phyloP scores from a whole-genome alignment of 2,888 invertebrate species.

The Diachrysia chrysitis region DNA sequence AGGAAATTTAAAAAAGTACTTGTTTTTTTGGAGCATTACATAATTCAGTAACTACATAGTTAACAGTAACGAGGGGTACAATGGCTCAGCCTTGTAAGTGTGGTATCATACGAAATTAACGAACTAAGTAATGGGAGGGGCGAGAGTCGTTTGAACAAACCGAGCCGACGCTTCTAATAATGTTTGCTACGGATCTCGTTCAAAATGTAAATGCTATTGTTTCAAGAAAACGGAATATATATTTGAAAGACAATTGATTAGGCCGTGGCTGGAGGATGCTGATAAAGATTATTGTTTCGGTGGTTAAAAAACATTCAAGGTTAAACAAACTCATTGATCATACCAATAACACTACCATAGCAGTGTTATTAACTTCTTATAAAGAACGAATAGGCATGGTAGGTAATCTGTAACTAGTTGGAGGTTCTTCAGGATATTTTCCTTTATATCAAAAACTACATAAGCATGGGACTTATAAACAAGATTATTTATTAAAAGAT shows the following conservation, averaged over 20 bases:
- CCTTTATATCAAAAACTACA: background rate
- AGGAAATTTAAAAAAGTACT: background rate
- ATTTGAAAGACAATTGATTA: conserved; percentile 9
- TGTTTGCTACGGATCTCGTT: conserved; percentile 10
- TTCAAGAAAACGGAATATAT: conserved; percentile 13
- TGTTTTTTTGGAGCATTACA: background rate
- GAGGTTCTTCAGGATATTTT: background rate
- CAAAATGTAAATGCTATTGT: conserved; percentile 8
- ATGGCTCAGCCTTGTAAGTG: conserved; percentile 11
- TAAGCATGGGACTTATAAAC: background rate
- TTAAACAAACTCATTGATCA: background rate
- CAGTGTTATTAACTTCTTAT: background rate
- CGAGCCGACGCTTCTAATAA: conserved; percentile 8
- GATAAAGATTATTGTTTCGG: background rate
- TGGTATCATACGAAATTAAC: conserved; percentile 19
- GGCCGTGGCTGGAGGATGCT: background rate
- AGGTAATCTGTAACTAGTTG: background rate
- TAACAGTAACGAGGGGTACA: background rate
- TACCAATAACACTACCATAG: background rate
- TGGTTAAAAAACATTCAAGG: background rate
- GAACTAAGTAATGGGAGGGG: conserved; percentile 21
- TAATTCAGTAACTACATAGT: background rate
- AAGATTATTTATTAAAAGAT: conserved; percentile 1
- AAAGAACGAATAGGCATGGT: background rate
- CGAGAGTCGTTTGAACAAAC: conserved; percentile 11